phyloP scores from a whole-genome alignment of 2,888 invertebrate genomes.

The Keiferia lycopersicella region DNA sequence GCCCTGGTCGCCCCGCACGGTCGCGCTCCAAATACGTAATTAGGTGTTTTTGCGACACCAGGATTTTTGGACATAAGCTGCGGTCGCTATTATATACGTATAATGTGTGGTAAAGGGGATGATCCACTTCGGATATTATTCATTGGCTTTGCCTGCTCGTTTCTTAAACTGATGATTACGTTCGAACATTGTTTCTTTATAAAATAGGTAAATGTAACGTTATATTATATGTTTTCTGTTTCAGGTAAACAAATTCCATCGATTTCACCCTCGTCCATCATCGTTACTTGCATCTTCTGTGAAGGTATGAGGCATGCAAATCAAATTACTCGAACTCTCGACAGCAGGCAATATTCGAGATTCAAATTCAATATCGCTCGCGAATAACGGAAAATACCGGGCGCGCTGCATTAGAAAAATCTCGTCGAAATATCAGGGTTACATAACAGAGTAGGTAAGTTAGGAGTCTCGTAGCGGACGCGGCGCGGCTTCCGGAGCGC shows the following conservation, averaged over 20 bases:
- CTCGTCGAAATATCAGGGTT: conserved; percentile 53
- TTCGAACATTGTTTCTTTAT: not conserved
- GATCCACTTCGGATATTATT: not conserved
- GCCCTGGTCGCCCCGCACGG: conserved; percentile 41
- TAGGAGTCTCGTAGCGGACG: conserved; percentile 59
- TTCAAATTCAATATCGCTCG: conserved; percentile 9
- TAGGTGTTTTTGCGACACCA: conserved; percentile 38
- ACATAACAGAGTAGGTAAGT: conserved; percentile 48
- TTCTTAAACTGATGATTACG: no score
- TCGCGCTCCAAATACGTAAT: conserved; percentile 49
- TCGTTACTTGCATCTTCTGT: conserved; percentile 5
- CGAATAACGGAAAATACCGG: conserved; percentile 9
- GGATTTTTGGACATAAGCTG: conserved; percentile 13
- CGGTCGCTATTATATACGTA: not conserved
- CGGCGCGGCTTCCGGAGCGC: conserved; percentile 69
- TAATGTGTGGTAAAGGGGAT: not conserved
- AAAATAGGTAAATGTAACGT: no score
- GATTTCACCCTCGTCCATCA: conserved; percentile 3
- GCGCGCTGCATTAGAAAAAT: conserved; percentile 31
- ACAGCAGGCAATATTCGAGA: conserved; percentile 8
- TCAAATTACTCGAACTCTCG: conserved; percentile 8
- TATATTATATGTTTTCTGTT: not conserved
- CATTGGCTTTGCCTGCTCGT: no score
- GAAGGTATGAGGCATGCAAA: conserved; percentile 7
- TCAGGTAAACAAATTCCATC: conserved; percentile 11